Conservation (phyloP, 2,113 vertebrate genomes). For the Podarcis cretensis region DNA sequence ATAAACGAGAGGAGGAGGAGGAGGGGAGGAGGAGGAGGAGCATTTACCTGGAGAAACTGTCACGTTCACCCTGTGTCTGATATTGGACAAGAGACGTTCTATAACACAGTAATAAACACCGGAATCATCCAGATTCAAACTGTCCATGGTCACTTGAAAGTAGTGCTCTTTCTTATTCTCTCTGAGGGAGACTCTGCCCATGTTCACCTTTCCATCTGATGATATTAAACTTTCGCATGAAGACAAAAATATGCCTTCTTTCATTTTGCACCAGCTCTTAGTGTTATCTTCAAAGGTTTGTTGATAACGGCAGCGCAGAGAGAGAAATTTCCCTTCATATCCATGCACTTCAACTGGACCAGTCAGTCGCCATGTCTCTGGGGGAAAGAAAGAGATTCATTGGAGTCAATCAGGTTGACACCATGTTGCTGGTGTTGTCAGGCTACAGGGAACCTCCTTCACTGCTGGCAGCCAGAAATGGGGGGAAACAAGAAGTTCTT, state of each 20-base stretch:
- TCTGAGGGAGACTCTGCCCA: conserved; percentile 30
- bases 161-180: not conserved
- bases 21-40: rapidly evolving
- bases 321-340: not conserved
- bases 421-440: too few species aligned
- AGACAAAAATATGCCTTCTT: rapidly evolving
- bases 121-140: rapidly evolving
- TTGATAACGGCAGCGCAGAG: conserved; percentile 42
- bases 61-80: rapidly evolving
- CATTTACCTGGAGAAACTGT: not conserved
- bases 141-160: not conserved
- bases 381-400: too few species aligned
- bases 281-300: not conserved
- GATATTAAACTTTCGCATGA: rapidly evolving
- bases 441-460: too few species aligned
- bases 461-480: too few species aligned
- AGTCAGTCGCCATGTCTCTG: not conserved
- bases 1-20: not conserved
- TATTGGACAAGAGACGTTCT: rapidly evolving
- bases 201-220: rapidly evolving
- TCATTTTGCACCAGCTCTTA: conserved; percentile 46
- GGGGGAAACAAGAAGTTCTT: too few species aligned
- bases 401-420: too few species aligned
- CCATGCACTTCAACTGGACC: not conserved
- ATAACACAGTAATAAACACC: conserved; percentile 17